Percentiles rank a stretch among this genome's conserved stretches.
These are phyloP conservation scores for Grammomys surdaster DNA, from an alignment of 2,113 vertebrate species.

Conservation along the genomic window DNA sequence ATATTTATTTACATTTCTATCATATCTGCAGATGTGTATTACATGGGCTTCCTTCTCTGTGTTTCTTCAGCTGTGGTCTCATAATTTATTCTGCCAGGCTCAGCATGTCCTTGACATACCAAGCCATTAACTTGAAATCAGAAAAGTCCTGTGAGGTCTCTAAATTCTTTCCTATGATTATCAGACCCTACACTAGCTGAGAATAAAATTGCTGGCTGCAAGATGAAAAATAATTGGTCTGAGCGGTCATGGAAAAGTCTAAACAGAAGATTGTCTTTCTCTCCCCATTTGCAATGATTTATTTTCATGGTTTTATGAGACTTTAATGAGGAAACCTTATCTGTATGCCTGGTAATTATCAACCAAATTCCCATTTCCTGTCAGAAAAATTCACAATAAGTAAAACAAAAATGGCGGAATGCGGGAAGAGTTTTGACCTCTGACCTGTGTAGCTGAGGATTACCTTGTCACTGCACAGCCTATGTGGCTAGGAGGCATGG, in stretches of 20 bases:
- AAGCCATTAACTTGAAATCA: slow-evolving; percentile 71
- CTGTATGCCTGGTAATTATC: slow-evolving; percentile 66
- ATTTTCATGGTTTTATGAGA: slow-evolving; percentile 80
- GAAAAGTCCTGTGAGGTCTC: slow-evolving; percentile 72
- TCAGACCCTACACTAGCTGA: slow-evolving; percentile 32
- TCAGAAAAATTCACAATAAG: slow-evolving; percentile 55
- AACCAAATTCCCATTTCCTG: slow-evolving; percentile 70
- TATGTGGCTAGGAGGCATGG: background rate
- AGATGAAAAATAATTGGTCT: slow-evolving; percentile 66
- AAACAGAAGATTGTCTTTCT: slow-evolving; percentile 82
- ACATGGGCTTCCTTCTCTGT: slow-evolving; percentile 52
- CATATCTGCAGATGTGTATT: slow-evolving; percentile 51
- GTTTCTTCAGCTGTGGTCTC: slow-evolving; percentile 72
- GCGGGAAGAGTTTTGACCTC: background rate
- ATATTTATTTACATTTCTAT: slow-evolving; percentile 72
- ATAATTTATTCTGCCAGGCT: slow-evolving; percentile 73
- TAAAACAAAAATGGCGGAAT: slow-evolving; percentile 35
- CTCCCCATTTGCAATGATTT: slow-evolving; percentile 73
- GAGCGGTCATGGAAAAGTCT: slow-evolving; percentile 72
- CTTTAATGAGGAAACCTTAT: slow-evolving; percentile 72
- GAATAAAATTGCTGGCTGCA: slow-evolving; percentile 50
- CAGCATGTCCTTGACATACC: slow-evolving; percentile 67
- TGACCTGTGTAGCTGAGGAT: background rate
- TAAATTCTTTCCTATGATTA: slow-evolving; percentile 67
- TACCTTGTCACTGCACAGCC: background rate